Evolutionary conservation across 2,888 invertebrate species (phyloP), one percentile per base, ranked within the genome.

Genomic region (Nomada fucata): DNA sequence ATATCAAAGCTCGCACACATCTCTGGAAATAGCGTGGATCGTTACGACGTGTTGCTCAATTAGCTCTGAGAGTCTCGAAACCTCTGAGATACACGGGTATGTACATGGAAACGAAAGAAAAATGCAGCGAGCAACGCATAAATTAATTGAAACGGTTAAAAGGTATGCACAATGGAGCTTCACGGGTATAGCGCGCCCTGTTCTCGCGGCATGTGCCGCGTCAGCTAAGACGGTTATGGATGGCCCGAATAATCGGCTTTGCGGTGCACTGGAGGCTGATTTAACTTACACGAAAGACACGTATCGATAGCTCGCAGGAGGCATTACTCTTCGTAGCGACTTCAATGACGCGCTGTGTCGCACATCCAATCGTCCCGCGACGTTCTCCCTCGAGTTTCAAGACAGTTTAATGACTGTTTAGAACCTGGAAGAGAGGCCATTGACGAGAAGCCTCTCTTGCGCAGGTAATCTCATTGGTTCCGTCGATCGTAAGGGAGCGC

Each of bases 181-280:
- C 42, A 52, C 50, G 2, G 13, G 71, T 50, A 63, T 64, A 76
- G 52, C 52, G 69, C 5, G 18, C n/a, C 7, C 47, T 26, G 59
- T 59, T 26, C 42, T 7, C 47, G 52, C 20, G 15, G 23, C 13
- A 11, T 57, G 13, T 11, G 13, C 18, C 2, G 1, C 18, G 47
- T 3, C 20, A n/a, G 26, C 67, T 59, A 52, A 75, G 67, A 55
- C 67, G 57, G 82, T 84, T 86, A 84, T 78, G 70, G 77, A 86
- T 84, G 79, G 73, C 64, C 68, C 71, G 77, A 86, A 76, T 86
- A 86, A 87, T 87, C 87, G 82, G 87, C 87, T 87, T 87, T 84
- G 78, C 75, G 71, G 61, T 55, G 61, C 81, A 73, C 67, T 60
- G 74, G 70, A 67, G 76, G 59, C 76, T 83, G 74, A 74, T 74